Evolutionary conservation across 2,113 vertebrate genomes (phyloP).

Genomic region (Perccottus glenii): DNA sequence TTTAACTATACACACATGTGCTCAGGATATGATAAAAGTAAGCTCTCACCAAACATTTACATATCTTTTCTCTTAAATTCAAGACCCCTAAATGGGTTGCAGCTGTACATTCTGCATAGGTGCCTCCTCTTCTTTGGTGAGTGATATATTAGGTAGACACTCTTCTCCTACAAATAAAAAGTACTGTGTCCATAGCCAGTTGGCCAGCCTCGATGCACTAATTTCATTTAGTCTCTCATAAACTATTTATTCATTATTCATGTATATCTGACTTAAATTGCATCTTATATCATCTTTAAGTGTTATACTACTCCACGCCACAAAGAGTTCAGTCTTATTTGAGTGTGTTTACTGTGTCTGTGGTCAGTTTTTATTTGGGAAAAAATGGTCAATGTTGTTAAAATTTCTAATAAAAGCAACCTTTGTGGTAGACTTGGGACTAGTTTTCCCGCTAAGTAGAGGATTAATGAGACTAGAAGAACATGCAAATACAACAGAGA

Average conservation of each 20-base stretch:
- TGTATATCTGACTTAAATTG: constrained; percentile 5
- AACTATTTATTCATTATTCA: constrained; percentile 11
- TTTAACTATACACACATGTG: constrained; percentile 10
- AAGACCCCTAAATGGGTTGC: constrained; percentile 23
- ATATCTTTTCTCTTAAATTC: constrained; percentile 8
- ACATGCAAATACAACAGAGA: constrained; percentile 1
- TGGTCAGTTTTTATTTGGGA: constrained; percentile 56
- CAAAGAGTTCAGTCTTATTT: constrained; percentile 45
- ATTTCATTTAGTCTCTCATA: constrained; percentile 16
- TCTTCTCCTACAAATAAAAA: neutral
- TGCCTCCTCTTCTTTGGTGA: neutral
- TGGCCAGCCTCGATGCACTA: constrained; percentile 22
- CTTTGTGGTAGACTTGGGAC: constrained; percentile 34
- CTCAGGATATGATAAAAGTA: neutral
- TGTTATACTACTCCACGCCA: constrained; percentile 18
- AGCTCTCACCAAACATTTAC: constrained; percentile 1
- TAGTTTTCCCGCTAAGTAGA: constrained; percentile 40
- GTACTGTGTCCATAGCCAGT: neutral
- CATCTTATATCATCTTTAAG: constrained; percentile 25
- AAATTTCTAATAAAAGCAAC: constrained; percentile 44
- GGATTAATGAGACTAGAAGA: constrained; percentile 2
- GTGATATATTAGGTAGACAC: constrained; percentile 1
- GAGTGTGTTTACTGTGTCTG: constrained; percentile 50
- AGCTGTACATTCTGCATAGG: constrained; percentile 20
- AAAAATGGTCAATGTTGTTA: constrained; percentile 50